Conservation (phyloP, 2,888 invertebrate species). For the Clistopyga incitator region DNA sequence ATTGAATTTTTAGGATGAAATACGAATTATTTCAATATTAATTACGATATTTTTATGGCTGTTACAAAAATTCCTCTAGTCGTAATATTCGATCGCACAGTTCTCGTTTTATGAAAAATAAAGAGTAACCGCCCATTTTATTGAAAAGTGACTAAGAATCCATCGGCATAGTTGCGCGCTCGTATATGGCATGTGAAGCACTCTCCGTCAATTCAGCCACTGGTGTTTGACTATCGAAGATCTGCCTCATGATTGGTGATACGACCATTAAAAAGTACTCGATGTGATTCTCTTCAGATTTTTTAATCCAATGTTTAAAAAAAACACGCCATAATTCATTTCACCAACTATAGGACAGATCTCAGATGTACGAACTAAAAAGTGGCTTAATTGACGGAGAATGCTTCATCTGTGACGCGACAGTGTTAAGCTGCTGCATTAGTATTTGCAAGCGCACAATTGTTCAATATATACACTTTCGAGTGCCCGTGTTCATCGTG, state of each 20-base stretch:
- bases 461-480: slow-evolving; percentile 15
- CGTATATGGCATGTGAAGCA: neutral
- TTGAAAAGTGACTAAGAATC: slow-evolving; percentile 19
- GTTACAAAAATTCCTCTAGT: neutral
- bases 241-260: too few relatives aligned
- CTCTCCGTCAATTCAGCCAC: too few relatives aligned
- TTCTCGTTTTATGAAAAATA: neutral
- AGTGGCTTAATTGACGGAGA: too few relatives aligned
- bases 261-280: too few relatives aligned
- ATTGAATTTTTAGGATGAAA: neutral
- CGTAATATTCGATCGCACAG: neutral
- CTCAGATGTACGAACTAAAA: too few relatives aligned
- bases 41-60: neutral
- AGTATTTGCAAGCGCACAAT: slow-evolving; percentile 23
- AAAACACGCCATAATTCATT: too few relatives aligned
- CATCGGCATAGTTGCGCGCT: slow-evolving; percentile 16
- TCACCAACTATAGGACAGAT: too few relatives aligned
- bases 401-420: slow-evolving; percentile 22
- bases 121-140: neutral
- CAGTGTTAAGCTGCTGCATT: slow-evolving; percentile 25
- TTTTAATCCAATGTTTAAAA: too few relatives aligned
- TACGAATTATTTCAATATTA: neutral
- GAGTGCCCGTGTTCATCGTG: slow-evolving; percentile 8
- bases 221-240: too few relatives aligned
- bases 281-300: too few relatives aligned